A percentile compares a stretch with the other conserved stretches of the same genome.
Conservation (phyloP, 2,113 vertebrate species). For the Ploceus nigricollis region DNA sequence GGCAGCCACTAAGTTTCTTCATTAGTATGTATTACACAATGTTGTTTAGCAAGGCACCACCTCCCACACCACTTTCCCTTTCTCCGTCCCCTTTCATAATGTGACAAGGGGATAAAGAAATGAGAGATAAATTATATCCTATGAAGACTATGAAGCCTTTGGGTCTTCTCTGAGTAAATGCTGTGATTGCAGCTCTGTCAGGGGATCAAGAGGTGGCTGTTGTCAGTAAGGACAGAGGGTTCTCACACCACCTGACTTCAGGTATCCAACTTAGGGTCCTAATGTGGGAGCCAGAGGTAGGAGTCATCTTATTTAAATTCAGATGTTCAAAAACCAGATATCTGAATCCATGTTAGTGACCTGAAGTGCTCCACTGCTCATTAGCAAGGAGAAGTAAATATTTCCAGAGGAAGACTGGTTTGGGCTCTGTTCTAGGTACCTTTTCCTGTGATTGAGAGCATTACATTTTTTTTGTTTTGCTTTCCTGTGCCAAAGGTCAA, state of each 20-base stretch:
- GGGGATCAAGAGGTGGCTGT: rapidly evolving
- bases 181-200: not conserved
- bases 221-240: not conserved
- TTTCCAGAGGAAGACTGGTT: not conserved
- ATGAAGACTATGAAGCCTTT: not conserved
- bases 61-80: rapidly evolving
- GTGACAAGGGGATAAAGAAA: not conserved
- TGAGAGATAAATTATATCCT: not conserved
- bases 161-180: not conserved
- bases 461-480: not conserved
- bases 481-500: not conserved
- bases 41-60: not conserved
- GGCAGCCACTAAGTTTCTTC: not conserved
- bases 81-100: not conserved
- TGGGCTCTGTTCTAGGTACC: not conserved
- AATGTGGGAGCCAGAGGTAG: not conserved
- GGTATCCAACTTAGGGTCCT: not conserved
- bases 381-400: not conserved
- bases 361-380: not conserved
- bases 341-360: not conserved
- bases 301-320: not conserved
- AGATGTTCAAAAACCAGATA: not conserved
- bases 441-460: not conserved
- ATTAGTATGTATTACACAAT: not conserved
- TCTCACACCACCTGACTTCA: not conserved